phyloP scores from a whole-genome alignment of 2,888 invertebrate genomes.

The Volucella bombylans region DNA sequence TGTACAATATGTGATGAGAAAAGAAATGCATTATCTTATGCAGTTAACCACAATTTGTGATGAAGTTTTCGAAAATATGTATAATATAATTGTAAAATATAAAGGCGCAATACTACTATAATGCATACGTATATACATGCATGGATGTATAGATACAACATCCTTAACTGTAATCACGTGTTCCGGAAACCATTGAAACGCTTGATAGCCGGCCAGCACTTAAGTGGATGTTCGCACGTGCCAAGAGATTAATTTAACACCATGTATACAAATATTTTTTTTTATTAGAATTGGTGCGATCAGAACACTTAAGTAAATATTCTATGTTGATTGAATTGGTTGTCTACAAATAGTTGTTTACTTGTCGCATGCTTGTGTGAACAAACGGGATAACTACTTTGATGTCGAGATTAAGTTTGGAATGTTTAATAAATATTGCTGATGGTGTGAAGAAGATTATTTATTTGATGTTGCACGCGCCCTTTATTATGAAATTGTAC shows the following conservation, averaged over 20 bases:
- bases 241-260: slow-evolving; percentile 72
- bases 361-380: slow-evolving; percentile 59
- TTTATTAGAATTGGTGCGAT: slow-evolving; percentile 73
- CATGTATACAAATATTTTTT: slow-evolving; percentile 73
- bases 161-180: slow-evolving; percentile 37
- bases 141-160: not conserved
- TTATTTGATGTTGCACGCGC: slow-evolving; percentile 42
- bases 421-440: slow-evolving; percentile 71
- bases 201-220: slow-evolving; percentile 56
- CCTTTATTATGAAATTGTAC: not conserved
- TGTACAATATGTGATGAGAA: too few species aligned
- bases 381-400: slow-evolving; percentile 54
- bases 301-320: slow-evolving; percentile 72
- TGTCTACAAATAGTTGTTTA: slow-evolving; percentile 46
- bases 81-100: too few species aligned
- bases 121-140: too few species aligned
- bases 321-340: slow-evolving; percentile 72
- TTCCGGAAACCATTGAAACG: slow-evolving; percentile 45
- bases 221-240: slow-evolving; percentile 71
- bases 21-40: too few species aligned
- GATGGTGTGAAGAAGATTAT: slow-evolving; percentile 59
- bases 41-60: too few species aligned
- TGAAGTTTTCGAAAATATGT: too few species aligned
- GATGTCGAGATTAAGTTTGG: slow-evolving; percentile 70
- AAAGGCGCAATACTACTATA: too few species aligned